phyloP scores from a whole-genome alignment of 2,113 vertebrate species.

The Emydura subglobosa region DNA sequence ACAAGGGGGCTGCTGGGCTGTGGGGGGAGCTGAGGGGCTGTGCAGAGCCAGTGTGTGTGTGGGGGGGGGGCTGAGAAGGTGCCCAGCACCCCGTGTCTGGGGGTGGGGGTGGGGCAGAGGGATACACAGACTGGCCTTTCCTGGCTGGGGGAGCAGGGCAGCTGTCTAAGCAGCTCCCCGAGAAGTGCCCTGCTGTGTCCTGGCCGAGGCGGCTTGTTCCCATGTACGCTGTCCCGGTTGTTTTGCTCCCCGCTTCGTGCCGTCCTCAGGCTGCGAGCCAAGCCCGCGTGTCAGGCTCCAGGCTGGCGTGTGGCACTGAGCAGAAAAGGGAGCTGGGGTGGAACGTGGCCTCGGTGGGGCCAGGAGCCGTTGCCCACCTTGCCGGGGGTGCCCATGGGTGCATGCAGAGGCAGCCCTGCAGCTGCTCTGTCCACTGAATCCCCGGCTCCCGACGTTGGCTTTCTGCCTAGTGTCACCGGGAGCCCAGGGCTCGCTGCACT shows the following conservation, averaged over 20 bases:
- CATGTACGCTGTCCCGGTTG: not conserved
- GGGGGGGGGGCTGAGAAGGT: no score
- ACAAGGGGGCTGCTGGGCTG: no score
- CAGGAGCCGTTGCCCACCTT: not conserved
- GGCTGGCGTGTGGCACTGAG: not conserved
- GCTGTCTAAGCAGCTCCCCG: not conserved
- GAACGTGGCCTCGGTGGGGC: not conserved
- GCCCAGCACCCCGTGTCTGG: no score
- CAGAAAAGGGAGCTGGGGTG: no score
- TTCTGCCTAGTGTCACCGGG: no score
- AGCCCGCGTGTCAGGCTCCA: not conserved
- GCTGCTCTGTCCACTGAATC: not conserved
- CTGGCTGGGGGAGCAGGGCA: not conserved
- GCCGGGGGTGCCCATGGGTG: no score
- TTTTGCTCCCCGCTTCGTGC: not conserved
- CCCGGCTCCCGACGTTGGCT: no score
- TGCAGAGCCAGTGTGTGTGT: no score
- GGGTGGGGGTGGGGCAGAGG: no score
- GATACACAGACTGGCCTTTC: not conserved
- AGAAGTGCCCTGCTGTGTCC: no score
- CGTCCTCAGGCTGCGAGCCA: not conserved
- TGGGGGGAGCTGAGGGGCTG: no score
- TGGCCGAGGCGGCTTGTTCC: not conserved
- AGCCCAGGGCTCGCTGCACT: no score
- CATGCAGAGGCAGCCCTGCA: fast-evolving